phyloP scores from a whole-genome alignment of 2,113 vertebrate genomes.

The Psephotus haematonotus region DNA sequence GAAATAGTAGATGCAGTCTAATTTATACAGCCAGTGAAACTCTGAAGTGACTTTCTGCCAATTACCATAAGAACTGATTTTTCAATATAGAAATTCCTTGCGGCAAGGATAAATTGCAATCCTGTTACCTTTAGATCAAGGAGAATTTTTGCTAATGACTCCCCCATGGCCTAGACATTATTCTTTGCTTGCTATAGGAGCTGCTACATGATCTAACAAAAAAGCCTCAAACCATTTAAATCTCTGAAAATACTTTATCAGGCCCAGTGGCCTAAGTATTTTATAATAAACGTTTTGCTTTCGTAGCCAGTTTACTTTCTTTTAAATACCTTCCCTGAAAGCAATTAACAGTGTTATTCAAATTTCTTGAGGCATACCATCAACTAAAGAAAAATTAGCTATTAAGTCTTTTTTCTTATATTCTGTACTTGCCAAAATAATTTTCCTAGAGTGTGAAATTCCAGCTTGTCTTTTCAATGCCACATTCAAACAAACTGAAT shows the following conservation, averaged over 20 bases:
- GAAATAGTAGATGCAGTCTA: background rate
- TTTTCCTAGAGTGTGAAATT: background rate
- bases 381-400: background rate
- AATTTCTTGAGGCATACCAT: background rate
- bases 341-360: background rate
- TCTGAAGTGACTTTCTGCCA: background rate
- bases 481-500: background rate
- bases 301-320: background rate
- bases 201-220: background rate
- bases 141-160: background rate
- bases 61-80: background rate
- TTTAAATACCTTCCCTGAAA: background rate
- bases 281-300: background rate
- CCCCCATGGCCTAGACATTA: background rate
- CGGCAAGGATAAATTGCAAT: constrained; percentile 9
- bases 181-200: background rate
- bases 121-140: background rate
- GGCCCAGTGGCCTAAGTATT: background rate
- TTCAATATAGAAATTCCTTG: background rate
- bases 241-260: background rate
- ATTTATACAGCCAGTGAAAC: background rate
- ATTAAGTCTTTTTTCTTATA: background rate
- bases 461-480: background rate
- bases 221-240: background rate
- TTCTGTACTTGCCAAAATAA: background rate